Evolutionary conservation across 2,797 vertebrate species (phyloP).

Genomic region (Clangula hyemalis): DNA sequence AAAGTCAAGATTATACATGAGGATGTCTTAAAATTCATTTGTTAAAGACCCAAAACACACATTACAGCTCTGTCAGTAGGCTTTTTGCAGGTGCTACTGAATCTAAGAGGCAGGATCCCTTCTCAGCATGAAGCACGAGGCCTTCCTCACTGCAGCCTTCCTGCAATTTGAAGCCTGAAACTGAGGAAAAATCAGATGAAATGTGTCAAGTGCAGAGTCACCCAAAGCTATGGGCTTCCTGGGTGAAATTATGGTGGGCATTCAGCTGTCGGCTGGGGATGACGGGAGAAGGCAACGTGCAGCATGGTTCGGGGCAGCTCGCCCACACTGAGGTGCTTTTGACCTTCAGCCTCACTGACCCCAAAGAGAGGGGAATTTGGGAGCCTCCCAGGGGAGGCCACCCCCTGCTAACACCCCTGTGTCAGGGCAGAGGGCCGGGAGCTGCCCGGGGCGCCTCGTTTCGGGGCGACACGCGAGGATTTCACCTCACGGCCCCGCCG

Average conservation of each 20-base stretch:
- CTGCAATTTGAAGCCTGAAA: neutral
- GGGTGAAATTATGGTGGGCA: too few relatives aligned
- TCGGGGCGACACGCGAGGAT: too few relatives aligned
- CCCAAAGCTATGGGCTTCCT: neutral
- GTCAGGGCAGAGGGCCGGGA: too few relatives aligned
- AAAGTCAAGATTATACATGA: neutral
- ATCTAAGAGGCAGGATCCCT: neutral
- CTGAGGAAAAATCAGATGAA: neutral
- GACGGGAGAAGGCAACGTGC: fast-evolving
- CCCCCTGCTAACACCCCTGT: neutral
- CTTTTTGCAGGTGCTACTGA: neutral
- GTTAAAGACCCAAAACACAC: neutral
- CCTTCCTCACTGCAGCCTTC: neutral
- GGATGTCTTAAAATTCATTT: neutral
- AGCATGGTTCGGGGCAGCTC: fast-evolving
- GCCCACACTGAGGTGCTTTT: fast-evolving
- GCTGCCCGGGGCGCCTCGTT: too few relatives aligned
- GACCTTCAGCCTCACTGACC: neutral
- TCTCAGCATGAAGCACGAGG: neutral
- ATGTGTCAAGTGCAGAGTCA: neutral
- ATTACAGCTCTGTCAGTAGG: fast-evolving
- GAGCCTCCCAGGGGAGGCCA: fast-evolving
- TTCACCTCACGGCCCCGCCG: neutral
- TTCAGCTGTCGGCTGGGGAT: neutral
- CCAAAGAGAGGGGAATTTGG: fast-evolving